These are phyloP conservation scores for Microctonus aethiopoides DNA, from an alignment of 2,888 invertebrate genomes.

Conservation along the genomic window DNA sequence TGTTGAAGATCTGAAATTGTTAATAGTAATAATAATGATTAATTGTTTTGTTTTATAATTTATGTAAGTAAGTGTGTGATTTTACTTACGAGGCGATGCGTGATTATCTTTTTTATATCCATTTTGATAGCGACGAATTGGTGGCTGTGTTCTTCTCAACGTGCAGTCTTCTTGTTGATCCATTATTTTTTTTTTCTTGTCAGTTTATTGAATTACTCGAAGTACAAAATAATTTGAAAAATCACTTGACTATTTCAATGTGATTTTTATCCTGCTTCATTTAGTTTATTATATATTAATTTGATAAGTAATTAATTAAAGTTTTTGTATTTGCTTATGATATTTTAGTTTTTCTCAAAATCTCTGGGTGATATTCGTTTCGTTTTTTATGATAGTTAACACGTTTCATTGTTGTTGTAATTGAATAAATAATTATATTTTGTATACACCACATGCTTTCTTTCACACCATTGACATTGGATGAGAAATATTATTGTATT, in stretches of 20 bases:
- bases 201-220: background rate
- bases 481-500: conserved; percentile 8
- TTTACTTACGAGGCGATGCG: conserved; percentile 41
- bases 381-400: conserved; percentile 28
- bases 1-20: conserved; percentile 37
- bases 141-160: conserved; percentile 55
- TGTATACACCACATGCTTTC: conserved; percentile 38
- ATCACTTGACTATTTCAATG: background rate
- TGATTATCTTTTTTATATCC: conserved; percentile 57
- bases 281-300: no score
- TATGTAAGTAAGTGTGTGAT: no score
- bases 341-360: conserved; percentile 31
- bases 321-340: conserved; percentile 22
- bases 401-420: conserved; percentile 23
- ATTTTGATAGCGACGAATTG: conserved; percentile 57
- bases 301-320: no score
- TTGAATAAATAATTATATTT: conserved; percentile 25
- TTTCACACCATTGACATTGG: conserved; percentile 6
- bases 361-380: background rate
- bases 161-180: conserved; percentile 60
- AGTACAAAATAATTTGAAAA: background rate
- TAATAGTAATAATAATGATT: background rate
- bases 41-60: background rate
- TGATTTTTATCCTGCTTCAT: background rate
- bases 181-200: conserved; percentile 46